Evolutionary conservation across 2,888 invertebrate species (phyloP).

Genomic region (Volucella bombylans): DNA sequence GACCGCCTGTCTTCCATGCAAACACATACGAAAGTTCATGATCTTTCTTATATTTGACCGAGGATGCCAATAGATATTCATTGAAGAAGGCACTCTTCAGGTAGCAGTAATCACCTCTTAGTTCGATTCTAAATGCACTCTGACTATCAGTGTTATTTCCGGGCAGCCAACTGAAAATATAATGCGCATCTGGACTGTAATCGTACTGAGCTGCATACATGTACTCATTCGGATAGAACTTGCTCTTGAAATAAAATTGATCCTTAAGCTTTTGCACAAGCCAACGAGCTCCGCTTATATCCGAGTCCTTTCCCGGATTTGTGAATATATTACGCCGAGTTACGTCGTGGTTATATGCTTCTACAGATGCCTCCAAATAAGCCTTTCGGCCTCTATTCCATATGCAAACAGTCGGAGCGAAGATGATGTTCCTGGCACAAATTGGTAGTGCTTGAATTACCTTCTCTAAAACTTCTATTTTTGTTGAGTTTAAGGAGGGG

Average conservation of each 20-base stretch:
- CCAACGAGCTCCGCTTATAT: neutral
- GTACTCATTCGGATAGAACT: neutral
- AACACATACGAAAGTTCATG: too few species aligned
- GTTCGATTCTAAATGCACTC: neutral
- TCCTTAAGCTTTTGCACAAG: neutral
- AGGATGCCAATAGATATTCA: conserved; percentile 1
- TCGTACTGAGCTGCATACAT: neutral
- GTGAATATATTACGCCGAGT: conserved; percentile 20
- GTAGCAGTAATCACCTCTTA: neutral
- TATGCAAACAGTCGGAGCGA: conserved; percentile 15
- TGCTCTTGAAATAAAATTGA: neutral
- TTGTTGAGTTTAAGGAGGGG: too few species aligned
- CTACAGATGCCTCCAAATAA: conserved; percentile 10
- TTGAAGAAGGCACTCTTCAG: neutral
- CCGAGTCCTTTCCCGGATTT: neutral
- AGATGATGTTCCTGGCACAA: conserved; percentile 23
- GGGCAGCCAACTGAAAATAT: neutral
- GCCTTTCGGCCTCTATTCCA: conserved; percentile 22
- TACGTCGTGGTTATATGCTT: neutral
- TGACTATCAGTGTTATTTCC: conserved; percentile 2
- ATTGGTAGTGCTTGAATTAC: neutral
- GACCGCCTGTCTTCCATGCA: too few species aligned
- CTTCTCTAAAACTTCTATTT: too few species aligned
- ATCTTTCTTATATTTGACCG: too few species aligned
- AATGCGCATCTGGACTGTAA: neutral